Evolutionary conservation across 2,888 invertebrate genomes (phyloP), one percentile per base, ranked within the genome.

Genomic region (Belgica antarctica): DNA sequence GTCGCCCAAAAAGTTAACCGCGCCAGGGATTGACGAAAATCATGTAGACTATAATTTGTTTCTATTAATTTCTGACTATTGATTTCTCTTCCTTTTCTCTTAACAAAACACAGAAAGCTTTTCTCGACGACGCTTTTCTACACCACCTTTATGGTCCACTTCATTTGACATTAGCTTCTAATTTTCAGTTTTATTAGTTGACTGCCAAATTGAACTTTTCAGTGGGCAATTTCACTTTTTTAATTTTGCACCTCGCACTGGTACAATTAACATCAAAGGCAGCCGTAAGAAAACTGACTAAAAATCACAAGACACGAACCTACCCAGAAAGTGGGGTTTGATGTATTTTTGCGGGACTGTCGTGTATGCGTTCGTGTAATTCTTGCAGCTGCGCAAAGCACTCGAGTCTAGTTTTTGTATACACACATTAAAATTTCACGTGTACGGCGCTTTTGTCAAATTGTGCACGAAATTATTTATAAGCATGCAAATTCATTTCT

Each of bases 401-500:
- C 19, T 47, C 10, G 25, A 47, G 47, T 65, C 65, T 63, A 34
- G 31, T 41, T 41, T 41, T 41, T 63, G 65, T 65, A 41, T 65
- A 47, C 65, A 47, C 46, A 47, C 47, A 65, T 65, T 63, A 65
- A 65, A 65, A 7, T 65, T 65, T 47, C 65, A 65, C 65, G 65
- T 47, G 65, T 47, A 15, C 25, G 65, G 46, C 47, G 63, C 36
- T 62, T 4, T 52, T 52, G 52, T 52, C 52, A 52, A 52, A 52
- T 52, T 22, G 8, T 52, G 8, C 52, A 12, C 52, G n/a, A 52
- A 52, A 52, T 52, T 52, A 52, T 52, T 52, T 52, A 52, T 52
- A n/a, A 52, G 22, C 52, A 52, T 52, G 52, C 52, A 52, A 22
- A 52, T 52, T 52, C 52, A 22, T 17, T 52, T 52, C 41, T 41